These are phyloP conservation scores for Lamellibrachia satsuma DNA, from an alignment of 2,888 invertebrate species.

Conservation along the genomic window DNA sequence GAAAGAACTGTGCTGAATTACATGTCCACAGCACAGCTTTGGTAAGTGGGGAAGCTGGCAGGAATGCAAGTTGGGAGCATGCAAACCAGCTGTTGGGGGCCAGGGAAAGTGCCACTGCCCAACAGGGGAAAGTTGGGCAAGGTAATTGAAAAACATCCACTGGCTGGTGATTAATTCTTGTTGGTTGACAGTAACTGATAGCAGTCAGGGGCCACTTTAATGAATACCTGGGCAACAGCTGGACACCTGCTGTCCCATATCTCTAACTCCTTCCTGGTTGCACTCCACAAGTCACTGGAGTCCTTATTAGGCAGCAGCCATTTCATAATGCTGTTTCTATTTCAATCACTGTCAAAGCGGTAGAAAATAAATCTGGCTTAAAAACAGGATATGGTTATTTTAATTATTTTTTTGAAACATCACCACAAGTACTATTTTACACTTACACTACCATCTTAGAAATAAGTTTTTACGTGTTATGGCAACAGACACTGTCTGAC, in stretches of 20 bases:
- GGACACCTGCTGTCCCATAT: background rate
- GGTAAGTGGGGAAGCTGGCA: background rate
- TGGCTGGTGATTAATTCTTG: background rate
- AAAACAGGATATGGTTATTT: background rate
- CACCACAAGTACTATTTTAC: too few relatives aligned
- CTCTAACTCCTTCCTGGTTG: too few relatives aligned
- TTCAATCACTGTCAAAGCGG: too few relatives aligned
- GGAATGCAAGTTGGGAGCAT: background rate
- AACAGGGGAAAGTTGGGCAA: background rate
- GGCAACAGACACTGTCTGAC: background rate
- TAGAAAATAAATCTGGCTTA: too few relatives aligned
- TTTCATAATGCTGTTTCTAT: background rate
- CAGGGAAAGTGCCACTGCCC: background rate
- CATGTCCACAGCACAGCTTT: background rate
- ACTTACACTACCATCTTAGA: too few relatives aligned
- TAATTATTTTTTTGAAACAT: too few relatives aligned
- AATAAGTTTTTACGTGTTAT: too few relatives aligned
- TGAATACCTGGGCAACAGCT: background rate
- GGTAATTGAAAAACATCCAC: too few relatives aligned
- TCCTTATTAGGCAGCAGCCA: background rate
- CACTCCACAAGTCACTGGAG: background rate
- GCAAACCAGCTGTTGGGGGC: background rate
- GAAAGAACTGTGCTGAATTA: background rate
- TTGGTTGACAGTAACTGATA: constrained; percentile 11
- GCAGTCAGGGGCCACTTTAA: background rate